These are phyloP conservation scores for Rousettus leschenaultii DNA, from an alignment of 2,113 vertebrate genomes.

Conservation along the genomic window DNA sequence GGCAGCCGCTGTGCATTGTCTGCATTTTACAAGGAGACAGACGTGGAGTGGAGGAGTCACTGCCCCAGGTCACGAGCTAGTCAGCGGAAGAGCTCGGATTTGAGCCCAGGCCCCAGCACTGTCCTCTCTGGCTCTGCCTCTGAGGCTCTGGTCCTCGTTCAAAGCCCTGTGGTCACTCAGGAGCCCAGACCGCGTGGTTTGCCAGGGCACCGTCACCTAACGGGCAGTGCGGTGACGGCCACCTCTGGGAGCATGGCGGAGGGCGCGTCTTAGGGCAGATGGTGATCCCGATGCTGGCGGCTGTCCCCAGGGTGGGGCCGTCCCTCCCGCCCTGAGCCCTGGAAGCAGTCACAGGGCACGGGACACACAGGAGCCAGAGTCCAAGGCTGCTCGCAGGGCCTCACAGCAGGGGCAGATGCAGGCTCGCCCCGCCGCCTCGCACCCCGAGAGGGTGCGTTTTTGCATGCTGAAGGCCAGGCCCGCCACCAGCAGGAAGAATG, in stretches of 20 bases:
- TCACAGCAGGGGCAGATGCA: no score
- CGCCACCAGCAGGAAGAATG: no score
- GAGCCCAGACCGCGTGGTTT: not conserved
- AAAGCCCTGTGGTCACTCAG: not conserved
- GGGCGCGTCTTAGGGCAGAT: not conserved
- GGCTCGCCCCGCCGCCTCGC: no score
- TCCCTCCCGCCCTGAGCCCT: not conserved
- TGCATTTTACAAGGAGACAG: not conserved
- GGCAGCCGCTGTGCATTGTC: not conserved
- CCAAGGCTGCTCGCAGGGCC: no score
- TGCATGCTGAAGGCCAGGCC: no score
- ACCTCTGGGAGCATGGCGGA: not conserved
- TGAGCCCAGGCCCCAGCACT: not conserved
- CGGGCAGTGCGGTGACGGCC: fast-evolving
- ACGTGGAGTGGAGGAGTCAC: not conserved
- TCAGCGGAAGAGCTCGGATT: not conserved
- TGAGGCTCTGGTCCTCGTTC: not conserved
- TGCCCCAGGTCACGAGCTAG: not conserved
- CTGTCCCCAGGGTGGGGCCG: not conserved
- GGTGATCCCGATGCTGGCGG: fast-evolving
- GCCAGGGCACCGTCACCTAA: not conserved
- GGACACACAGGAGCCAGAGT: no score
- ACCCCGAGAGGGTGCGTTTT: no score
- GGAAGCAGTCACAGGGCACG: not conserved
- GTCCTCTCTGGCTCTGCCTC: not conserved